phyloP scores from a whole-genome alignment of 1,140 invertebrate species.

The Orussus abietinus region DNA sequence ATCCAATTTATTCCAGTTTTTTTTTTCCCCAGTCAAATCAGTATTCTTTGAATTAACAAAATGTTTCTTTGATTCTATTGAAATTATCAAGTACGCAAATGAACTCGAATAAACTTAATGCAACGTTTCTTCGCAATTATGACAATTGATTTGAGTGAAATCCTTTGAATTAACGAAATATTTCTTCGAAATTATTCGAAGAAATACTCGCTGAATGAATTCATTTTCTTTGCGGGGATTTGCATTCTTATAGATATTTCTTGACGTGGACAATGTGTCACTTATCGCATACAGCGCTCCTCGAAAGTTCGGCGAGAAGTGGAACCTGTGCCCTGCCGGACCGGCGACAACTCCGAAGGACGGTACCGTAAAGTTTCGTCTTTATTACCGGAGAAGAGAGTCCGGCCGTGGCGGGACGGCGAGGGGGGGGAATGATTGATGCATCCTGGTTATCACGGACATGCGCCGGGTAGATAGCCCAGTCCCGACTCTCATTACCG shows the following conservation, averaged over 20 bases:
- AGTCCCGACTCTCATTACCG: slow-evolving; percentile 45
- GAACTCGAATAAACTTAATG: no score
- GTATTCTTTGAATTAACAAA: no score
- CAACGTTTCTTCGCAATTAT: no score
- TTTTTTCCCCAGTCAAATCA: no score
- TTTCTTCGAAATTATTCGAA: no score
- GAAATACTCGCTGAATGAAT: no score
- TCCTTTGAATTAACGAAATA: no score
- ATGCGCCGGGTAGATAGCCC: slow-evolving; percentile 41
- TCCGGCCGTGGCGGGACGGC: not conserved
- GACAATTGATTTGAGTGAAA: no score
- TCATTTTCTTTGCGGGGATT: slow-evolving; percentile 10
- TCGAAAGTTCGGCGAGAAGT: slow-evolving; percentile 6
- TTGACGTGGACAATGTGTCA: slow-evolving; percentile 22
- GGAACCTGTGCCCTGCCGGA: slow-evolving; percentile 3
- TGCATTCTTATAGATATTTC: slow-evolving; percentile 7
- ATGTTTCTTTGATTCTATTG: no score
- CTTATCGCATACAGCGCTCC: slow-evolving; percentile 15
- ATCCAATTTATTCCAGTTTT: no score
- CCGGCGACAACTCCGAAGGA: slow-evolving; percentile 10
- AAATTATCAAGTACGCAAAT: no score
- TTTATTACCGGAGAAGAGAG: slow-evolving; percentile 10
- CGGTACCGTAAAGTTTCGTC: slow-evolving; percentile 13
- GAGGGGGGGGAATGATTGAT: slow-evolving; percentile 48
- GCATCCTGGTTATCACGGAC: slow-evolving; percentile 47